Evolutionary conservation across 2,797 vertebrate species (phyloP).

Genomic region (Discoglossus pictus): DNA sequence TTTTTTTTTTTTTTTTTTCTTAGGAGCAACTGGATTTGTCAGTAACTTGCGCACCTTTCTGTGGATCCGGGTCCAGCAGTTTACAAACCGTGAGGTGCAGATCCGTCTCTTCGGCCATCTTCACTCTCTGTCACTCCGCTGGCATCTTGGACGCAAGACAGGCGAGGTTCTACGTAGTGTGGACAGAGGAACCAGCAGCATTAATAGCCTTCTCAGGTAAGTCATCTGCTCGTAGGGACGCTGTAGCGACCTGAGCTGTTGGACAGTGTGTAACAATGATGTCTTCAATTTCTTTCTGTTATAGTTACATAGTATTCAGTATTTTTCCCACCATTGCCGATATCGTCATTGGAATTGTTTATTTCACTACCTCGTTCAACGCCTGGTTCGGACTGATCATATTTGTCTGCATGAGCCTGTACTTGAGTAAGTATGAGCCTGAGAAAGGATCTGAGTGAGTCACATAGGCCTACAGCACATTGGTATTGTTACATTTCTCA

Average conservation of each 20-base stretch:
- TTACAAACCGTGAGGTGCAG: slow-evolving; percentile 84
- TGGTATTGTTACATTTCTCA: too few relatives aligned
- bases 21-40: slow-evolving; percentile 86
- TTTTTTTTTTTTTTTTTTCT: rapidly evolving
- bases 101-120: slow-evolving; percentile 87
- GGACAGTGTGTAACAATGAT: neutral
- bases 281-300: neutral
- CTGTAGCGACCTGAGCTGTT: neutral
- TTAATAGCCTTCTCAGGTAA: slow-evolving; percentile 90
- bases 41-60: slow-evolving; percentile 90
- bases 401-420: slow-evolving; percentile 92
- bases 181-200: slow-evolving; percentile 89
- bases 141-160: slow-evolving; percentile 90
- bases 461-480: too few relatives aligned
- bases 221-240: too few relatives aligned
- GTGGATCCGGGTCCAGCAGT: slow-evolving; percentile 96
- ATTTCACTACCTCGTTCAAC: slow-evolving; percentile 88
- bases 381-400: slow-evolving; percentile 97
- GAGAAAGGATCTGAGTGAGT: neutral
- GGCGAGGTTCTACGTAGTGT: slow-evolving; percentile 91
- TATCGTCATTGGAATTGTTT: slow-evolving; percentile 89
- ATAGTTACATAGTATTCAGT: slow-evolving; percentile 96
- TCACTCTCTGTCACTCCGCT: slow-evolving; percentile 86
- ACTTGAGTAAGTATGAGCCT: slow-evolving; percentile 82
- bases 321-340: slow-evolving; percentile 90